Evolutionary conservation across 2,113 vertebrate genomes (phyloP).

Genomic region (Puffinus mauretanicus): DNA sequence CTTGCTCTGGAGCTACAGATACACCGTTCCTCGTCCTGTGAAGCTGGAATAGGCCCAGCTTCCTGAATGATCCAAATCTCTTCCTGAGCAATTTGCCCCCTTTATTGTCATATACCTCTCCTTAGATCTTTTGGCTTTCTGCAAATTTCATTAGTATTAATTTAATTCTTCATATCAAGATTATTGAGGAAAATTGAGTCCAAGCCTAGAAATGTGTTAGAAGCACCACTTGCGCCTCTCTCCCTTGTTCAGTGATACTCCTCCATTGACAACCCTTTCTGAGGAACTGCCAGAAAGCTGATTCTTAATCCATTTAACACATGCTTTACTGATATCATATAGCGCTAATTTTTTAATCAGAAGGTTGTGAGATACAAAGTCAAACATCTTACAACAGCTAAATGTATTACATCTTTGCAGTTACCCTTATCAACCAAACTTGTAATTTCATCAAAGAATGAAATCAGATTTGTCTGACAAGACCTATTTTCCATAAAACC

Average conservation of each 20-base stretch:
- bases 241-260: not conserved
- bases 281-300: not conserved
- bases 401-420: constrained; percentile 18
- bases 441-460: constrained; percentile 55
- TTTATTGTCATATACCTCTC: not conserved
- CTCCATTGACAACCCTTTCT: not conserved
- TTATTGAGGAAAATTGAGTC: not conserved
- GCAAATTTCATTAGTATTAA: not conserved
- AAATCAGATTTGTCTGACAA: constrained; percentile 61
- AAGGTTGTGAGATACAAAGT: constrained; percentile 33
- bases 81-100: not conserved
- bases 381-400: constrained; percentile 46
- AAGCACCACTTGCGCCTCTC: not conserved
- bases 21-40: not conserved
- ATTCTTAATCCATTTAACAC: not conserved
- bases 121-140: not conserved
- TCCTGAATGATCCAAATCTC: not conserved
- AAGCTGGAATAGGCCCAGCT: not conserved
- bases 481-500: constrained; percentile 41
- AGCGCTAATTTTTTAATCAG: constrained; percentile 57
- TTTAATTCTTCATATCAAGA: not conserved
- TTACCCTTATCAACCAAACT: constrained; percentile 50
- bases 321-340: not conserved
- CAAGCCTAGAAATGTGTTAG: not conserved
- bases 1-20: not conserved